These are phyloP conservation scores for Parnassius orleans DNA, from an alignment of 2,888 invertebrate species.

Conservation along the genomic window DNA sequence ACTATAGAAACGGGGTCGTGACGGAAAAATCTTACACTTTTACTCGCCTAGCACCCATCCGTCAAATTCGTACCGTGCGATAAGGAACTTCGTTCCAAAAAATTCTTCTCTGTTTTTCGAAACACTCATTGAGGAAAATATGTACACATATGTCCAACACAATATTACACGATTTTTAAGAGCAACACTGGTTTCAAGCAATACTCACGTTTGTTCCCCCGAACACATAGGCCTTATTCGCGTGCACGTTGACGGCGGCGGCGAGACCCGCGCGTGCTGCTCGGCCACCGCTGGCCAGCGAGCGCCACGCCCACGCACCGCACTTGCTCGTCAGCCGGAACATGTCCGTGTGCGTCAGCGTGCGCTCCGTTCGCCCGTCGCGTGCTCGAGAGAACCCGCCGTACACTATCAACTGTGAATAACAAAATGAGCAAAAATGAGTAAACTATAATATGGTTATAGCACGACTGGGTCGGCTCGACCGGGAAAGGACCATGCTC, in stretches of 20 bases:
- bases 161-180: neutral
- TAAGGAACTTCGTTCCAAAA: too few species aligned
- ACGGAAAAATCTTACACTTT: too few species aligned
- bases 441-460: too few species aligned
- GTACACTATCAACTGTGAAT: conserved; percentile 60
- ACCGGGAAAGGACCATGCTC: too few species aligned
- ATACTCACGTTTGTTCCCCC: conserved; percentile 86
- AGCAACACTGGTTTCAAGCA: neutral
- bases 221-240: conserved; percentile 88
- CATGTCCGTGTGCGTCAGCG: conserved; percentile 69
- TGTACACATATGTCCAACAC: too few species aligned
- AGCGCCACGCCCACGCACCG: conserved; percentile 53
- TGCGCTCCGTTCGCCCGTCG: conserved; percentile 62
- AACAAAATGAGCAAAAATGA: too few species aligned
- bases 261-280: conserved; percentile 88
- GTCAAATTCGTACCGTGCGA: too few species aligned
- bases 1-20: too few species aligned
- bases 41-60: too few species aligned
- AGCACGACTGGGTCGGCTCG: too few species aligned
- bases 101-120: too few species aligned
- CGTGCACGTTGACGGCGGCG: conserved; percentile 79
- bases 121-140: too few species aligned
- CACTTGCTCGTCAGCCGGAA: conserved; percentile 75
- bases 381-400: conserved; percentile 72
- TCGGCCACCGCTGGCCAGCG: conserved; percentile 40